A percentile compares a stretch with the other conserved stretches of the same genome.
Evolutionary conservation across 2,888 invertebrate species (phyloP).

Genomic region (Argyresthia goedartella): DNA sequence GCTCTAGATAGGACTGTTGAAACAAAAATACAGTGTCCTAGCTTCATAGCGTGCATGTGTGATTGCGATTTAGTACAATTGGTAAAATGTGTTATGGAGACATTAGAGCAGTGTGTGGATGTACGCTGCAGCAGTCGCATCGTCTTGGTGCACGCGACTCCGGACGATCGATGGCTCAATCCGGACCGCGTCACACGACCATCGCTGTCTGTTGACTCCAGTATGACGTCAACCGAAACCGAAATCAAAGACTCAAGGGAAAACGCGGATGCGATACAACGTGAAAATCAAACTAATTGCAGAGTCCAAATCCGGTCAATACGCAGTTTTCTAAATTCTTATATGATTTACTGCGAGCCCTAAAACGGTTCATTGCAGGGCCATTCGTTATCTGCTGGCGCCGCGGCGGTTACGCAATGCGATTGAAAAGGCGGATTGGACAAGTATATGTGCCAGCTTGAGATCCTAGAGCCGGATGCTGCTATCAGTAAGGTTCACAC

Average conservation of each 20-base stretch:
- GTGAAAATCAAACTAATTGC: no score
- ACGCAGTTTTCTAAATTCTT: no score
- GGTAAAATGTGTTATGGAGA: conserved; percentile 22
- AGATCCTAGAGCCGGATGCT: not conserved
- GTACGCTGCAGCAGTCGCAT: conserved; percentile 29
- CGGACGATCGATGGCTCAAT: conserved; percentile 7
- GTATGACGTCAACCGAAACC: no score
- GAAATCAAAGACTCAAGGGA: no score
- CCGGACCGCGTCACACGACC: conserved; percentile 2
- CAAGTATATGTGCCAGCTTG: not conserved
- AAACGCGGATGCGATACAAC: no score
- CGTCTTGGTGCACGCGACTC: conserved; percentile 48
- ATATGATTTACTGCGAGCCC: not conserved
- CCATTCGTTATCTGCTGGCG: not conserved
- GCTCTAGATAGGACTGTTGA: no score
- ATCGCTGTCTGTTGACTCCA: not conserved
- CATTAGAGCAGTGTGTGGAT: conserved; percentile 33
- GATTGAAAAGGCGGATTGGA: not conserved
- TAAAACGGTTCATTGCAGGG: not conserved
- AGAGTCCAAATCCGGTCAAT: no score
- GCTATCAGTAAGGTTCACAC: no score
- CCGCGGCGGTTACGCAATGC: conserved; percentile 3
- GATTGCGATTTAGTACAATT: conserved; percentile 1
- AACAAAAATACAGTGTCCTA: not conserved
- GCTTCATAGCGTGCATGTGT: not conserved